Evolutionary conservation across 2,888 invertebrate genomes (phyloP), one percentile per base, ranked within the genome.

Genomic region (Alentia gelatinosa): DNA sequence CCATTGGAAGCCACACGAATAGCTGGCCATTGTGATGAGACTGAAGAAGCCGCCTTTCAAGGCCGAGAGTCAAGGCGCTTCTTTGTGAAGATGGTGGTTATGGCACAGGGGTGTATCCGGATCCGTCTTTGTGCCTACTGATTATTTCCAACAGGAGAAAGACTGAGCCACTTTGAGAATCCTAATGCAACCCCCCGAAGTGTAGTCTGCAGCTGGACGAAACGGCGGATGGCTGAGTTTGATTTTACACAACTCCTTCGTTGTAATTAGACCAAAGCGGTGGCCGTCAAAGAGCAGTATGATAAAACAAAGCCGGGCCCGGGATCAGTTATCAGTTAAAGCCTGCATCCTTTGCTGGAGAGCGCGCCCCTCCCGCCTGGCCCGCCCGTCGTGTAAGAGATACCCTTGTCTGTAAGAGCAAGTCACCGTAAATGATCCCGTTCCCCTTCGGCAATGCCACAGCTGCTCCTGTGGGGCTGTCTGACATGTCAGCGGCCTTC

Each of bases 1-100:
- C 79, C 79, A 79, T 4, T 74, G 79, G 79, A 79, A 39, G 79
- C 79, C 79, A 79, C 79, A 79, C 35, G 79, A 0, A 33, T 26
- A 30, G 68, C 12, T 68, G 79, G 79, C 79, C 79, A 79, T 79
- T 26, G 79, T 79, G 68, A 30, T 30, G n/a, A 30, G 33, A 68
- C 23, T 26, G 68, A 68, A 30, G 30, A 68, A 68, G 47, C 47
- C 68, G 12, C 68, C 68, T 68, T 30, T 68, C 68, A 26, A 68
- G 68, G n/a, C 33, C 5, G 30, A 30, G 15, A 68, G 68, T 68
- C 26, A 26, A 68, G 68, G 30, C 33, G 30, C n/a, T 1, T 68
- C 68, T 68, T 30, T 56, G 68, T 68, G 68, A 68, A 68, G 68
- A 30, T 30, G 33, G 68, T 30, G 33, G 68, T 68, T 68, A 68